Conservation (phyloP, 2,797 vertebrate species). For the Sebastes taczanowskii region DNA sequence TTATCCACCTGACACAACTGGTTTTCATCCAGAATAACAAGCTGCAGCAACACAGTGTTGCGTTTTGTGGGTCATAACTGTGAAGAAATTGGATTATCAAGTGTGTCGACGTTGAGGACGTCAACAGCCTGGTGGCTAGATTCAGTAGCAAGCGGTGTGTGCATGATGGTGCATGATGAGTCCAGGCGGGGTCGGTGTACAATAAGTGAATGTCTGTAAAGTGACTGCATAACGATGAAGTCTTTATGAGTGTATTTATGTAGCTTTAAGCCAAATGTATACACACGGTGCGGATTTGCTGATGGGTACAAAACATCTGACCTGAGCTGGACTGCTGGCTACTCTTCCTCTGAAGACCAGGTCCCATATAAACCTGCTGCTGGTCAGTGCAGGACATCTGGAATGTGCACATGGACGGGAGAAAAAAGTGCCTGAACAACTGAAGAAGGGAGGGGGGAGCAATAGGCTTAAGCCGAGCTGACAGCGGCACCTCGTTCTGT, state of each 20-base stretch:
- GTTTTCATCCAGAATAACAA: background rate
- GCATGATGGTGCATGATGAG: constrained; percentile 55
- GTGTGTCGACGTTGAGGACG: background rate
- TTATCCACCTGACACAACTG: background rate
- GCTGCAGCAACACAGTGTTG: background rate
- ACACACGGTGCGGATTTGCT: constrained; percentile 26
- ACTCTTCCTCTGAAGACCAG: constrained; percentile 33
- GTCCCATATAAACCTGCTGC: constrained; percentile 61
- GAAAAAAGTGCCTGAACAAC: constrained; percentile 63
- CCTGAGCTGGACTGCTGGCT: constrained; percentile 24
- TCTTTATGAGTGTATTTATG: constrained; percentile 45
- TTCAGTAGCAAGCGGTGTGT: constrained; percentile 14
- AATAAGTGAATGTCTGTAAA: constrained; percentile 49
- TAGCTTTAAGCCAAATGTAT: constrained; percentile 62
- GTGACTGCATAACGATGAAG: constrained; percentile 40
- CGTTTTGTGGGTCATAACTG: constrained; percentile 46
- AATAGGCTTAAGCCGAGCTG: constrained; percentile 70
- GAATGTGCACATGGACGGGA: constrained; percentile 58
- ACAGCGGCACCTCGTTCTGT: constrained; percentile 66
- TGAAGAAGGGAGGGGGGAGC: constrained; percentile 38
- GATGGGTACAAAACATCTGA: constrained; percentile 45
- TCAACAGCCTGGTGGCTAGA: constrained; percentile 13
- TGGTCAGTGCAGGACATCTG: constrained; percentile 69
- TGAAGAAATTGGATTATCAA: constrained; percentile 34
- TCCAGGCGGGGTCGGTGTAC: constrained; percentile 1